Conservation (phyloP, 2,797 vertebrate genomes). For the Geotrypetes seraphini region DNA sequence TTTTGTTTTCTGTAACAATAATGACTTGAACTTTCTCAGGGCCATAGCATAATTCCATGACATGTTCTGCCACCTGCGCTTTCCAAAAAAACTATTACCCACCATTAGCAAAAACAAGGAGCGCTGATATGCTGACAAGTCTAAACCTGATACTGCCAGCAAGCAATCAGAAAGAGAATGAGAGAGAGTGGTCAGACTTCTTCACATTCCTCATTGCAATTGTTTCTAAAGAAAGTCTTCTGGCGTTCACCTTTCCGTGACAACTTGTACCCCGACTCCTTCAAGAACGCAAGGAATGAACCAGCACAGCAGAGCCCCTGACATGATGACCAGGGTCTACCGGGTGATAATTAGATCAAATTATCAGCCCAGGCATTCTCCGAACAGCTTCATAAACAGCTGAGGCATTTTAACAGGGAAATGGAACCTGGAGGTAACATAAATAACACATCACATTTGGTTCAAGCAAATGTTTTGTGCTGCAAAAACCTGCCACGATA, state of each 20-base stretch:
- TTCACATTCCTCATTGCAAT: neutral
- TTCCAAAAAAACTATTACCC: neutral
- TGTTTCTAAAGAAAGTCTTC: neutral
- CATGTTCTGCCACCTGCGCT: conserved; percentile 4
- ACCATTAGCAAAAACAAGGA: neutral
- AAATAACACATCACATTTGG: neutral
- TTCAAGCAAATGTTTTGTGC: neutral
- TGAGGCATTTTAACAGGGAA: neutral
- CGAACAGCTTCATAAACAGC: conserved; percentile 2
- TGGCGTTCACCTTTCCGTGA: conserved; percentile 1
- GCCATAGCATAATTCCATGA: too few relatives aligned
- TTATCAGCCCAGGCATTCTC: conserved; percentile 5
- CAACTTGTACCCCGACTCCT: fast-evolving
- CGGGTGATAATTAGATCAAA: conserved; percentile 8
- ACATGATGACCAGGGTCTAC: conserved; percentile 1
- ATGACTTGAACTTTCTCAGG: too few relatives aligned
- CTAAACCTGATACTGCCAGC: neutral
- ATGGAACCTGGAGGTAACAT: neutral
- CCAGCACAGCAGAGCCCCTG: neutral
- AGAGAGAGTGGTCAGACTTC: conserved; percentile 2
- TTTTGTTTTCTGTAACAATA: too few relatives aligned
- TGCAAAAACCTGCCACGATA: neutral
- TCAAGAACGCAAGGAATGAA: neutral
- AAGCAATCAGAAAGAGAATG: too few relatives aligned
- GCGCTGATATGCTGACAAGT: neutral